Evolutionary conservation across 2,888 invertebrate species (phyloP).

Genomic region (Caenorhabditis zanzibari): DNA sequence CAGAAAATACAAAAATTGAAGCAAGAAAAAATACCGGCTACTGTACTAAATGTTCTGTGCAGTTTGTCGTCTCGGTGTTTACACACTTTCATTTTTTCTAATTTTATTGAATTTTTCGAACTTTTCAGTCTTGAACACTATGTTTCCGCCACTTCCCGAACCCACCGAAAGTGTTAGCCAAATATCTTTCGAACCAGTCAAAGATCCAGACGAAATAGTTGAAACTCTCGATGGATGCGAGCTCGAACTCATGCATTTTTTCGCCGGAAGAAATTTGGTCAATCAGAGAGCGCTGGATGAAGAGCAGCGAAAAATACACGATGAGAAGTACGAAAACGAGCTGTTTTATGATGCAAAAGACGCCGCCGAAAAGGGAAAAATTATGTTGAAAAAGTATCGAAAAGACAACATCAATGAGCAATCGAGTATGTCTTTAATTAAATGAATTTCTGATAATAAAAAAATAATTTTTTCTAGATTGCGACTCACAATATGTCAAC

Average conservation of each 20-base stretch:
- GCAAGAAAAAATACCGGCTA: no score
- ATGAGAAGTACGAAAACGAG: conserved; percentile 27
- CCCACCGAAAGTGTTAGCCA: not conserved
- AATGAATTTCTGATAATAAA: not conserved
- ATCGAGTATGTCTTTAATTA: conserved; percentile 1
- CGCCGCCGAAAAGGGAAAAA: conserved; percentile 2
- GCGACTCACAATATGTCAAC: conserved; percentile 47
- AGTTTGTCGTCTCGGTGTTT: not conserved
- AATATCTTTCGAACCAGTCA: not conserved
- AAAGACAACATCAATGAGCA: conserved; percentile 5
- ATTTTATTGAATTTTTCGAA: not conserved
- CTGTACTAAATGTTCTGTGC: conserved; percentile 3
- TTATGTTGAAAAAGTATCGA: conserved; percentile 24
- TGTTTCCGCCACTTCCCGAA: not conserved
- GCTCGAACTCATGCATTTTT: not conserved
- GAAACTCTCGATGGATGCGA: not conserved
- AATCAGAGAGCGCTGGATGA: not conserved
- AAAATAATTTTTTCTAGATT: conserved; percentile 9
- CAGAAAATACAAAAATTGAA: no score
- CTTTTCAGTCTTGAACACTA: not conserved
- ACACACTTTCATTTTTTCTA: not conserved
- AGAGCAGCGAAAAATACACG: conserved; percentile 7
- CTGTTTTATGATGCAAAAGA: conserved; percentile 5
- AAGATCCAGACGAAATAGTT: not conserved
- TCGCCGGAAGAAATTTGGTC: conserved; percentile 1